phyloP scores from a whole-genome alignment of 1,140 invertebrate species.

The Scaptomyza hsui region DNA sequence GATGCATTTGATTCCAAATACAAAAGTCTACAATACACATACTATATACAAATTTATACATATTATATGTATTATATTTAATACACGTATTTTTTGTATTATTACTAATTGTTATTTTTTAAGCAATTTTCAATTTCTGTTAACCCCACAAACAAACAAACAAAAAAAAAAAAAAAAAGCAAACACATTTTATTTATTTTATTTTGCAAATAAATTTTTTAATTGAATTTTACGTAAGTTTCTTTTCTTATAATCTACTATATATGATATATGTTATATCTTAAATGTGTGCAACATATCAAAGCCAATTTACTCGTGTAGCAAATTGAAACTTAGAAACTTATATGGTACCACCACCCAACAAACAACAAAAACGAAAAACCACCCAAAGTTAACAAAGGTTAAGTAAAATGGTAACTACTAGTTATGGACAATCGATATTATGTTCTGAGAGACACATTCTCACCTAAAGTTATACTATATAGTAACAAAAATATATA shows the following conservation, averaged over 20 bases:
- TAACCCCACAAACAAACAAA: constrained; percentile 49
- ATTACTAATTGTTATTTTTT: constrained; percentile 70
- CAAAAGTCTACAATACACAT: constrained; percentile 37
- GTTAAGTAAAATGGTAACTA: constrained; percentile 70
- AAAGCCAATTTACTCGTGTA: constrained; percentile 54
- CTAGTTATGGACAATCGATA: constrained; percentile 75
- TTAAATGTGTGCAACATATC: constrained; percentile 38
- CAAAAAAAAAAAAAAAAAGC: constrained; percentile 28
- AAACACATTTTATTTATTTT: constrained; percentile 70
- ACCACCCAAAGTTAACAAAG: constrained; percentile 57
- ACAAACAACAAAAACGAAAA: constrained; percentile 52
- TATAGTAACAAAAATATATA: constrained; percentile 32
- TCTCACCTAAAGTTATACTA: constrained; percentile 26
- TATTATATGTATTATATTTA: constrained; percentile 64
- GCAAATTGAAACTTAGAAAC: constrained; percentile 48
- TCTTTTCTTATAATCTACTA: constrained; percentile 12
- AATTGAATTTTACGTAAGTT: constrained; percentile 40
- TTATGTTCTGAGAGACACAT: constrained; percentile 28
- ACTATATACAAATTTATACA: constrained; percentile 54
- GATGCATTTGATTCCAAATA: constrained; percentile 12
- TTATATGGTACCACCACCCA: constrained; percentile 62
- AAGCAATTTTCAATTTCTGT: constrained; percentile 73
- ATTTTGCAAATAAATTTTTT: constrained; percentile 72
- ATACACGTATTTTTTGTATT: constrained; percentile 75
- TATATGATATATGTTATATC: constrained; percentile 8